Conservation (phyloP, 2,113 vertebrate species). For the Xiphorhynchus elegans region DNA sequence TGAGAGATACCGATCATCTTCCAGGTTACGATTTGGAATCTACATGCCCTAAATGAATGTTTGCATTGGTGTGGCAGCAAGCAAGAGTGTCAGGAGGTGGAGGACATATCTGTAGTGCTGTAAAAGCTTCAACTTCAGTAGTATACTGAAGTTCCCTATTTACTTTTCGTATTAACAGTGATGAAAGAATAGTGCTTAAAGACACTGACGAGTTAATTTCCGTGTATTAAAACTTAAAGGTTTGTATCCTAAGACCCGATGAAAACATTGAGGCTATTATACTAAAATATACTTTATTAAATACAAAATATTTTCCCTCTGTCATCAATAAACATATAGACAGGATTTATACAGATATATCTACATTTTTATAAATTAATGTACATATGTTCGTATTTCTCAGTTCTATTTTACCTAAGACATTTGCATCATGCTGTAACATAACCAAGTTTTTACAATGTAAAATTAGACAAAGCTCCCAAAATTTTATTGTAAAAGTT, state of each 20-base stretch:
- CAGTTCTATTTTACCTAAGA: neutral
- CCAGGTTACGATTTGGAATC: neutral
- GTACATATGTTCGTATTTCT: neutral
- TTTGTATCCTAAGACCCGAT: neutral
- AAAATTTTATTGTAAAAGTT: neutral
- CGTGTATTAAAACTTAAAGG: neutral
- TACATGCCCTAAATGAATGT: neutral
- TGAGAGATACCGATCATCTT: neutral
- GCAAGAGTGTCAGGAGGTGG: neutral
- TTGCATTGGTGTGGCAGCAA: neutral
- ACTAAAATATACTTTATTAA: slow-evolving; percentile 59
- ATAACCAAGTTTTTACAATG: neutral
- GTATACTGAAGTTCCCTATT: neutral
- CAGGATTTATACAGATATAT: neutral
- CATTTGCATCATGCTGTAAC: neutral
- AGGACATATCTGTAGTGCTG: neutral
- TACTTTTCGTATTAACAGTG: neutral
- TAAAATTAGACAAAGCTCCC: neutral
- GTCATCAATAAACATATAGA: neutral
- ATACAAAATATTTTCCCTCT: neutral
- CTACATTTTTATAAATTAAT: neutral
- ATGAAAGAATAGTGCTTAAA: neutral
- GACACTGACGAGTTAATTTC: neutral
- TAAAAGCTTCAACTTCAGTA: neutral
- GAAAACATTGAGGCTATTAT: neutral